Base-by-base conservation (phyloP, 2,797 vertebrate genomes). In the Acomys russatus region DNA sequence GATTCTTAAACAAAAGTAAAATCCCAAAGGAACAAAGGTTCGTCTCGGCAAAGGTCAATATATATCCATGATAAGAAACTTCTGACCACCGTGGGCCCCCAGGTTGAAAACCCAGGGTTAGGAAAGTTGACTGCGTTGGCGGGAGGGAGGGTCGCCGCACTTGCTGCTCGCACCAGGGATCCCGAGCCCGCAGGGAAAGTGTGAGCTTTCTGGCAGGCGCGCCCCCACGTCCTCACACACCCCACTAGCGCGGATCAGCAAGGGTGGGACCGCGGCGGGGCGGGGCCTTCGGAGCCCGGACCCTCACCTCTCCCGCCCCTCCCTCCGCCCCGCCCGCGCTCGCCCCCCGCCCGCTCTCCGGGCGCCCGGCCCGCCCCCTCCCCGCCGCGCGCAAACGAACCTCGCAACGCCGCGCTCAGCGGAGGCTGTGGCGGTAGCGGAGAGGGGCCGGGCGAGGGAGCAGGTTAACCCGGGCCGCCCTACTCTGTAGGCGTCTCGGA, bases 331-430 rank as follows among this genome's bases (percentile, higher is more conserved):
- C 90, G 92, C 85, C 64, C 71, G 73, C 71, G 78, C 83, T 91
- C 92, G 89, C 91, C 92, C 95, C 85, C 85, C 79, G 91, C 95
- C 96, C 94, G 80, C 92, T 92, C 91, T 94, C 88, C 0, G 96
- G 94, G 91, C 64, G 83, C 96, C 71, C 6, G 84, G 94, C 95
- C 96, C 95, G 84, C 93, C 92, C 91, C 95, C 93, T 96, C 87
- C 97, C 74, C 78, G 92, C 59, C 0, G 97, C 96, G 92, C 77
- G 88, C 96, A 98, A 98, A 99, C 98, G 83, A 98, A 97, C 98
- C 98, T 98, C 98, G 98, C 98, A 95, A 98, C 98, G 98, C 98
- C 97, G 98, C 97, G 96, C 79, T 96, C 23, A 54, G 93, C 20
- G 70, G 85, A 38, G 85, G 66, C 76, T 51, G 73, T 28, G 77